These are phyloP conservation scores for Pachypanchax playfairii DNA, from an alignment of 2,113 vertebrate genomes.

Conservation along the genomic window DNA sequence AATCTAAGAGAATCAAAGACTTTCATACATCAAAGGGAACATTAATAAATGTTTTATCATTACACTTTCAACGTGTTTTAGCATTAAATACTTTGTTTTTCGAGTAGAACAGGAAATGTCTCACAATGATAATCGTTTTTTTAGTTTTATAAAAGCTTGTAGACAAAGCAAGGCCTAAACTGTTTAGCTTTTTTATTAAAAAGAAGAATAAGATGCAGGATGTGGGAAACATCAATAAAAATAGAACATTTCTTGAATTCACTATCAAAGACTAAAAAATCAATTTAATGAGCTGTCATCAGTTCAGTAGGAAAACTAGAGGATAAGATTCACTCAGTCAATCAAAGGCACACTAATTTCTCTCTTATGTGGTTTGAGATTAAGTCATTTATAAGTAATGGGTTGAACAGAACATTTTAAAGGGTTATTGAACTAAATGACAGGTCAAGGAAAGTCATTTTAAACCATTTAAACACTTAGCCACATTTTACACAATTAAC, in stretches of 20 bases:
- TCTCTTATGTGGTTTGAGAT: constrained; percentile 21
- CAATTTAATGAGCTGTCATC: constrained; percentile 1
- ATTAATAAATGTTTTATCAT: too few species aligned
- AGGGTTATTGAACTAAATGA: constrained; percentile 12
- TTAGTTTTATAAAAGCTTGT: too few species aligned
- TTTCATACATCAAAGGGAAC: neutral
- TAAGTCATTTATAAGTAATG: constrained; percentile 13
- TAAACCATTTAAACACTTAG: neutral
- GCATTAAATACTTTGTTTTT: too few species aligned
- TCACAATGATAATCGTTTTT: too few species aligned
- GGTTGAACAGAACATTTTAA: constrained; percentile 10
- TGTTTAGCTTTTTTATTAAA: neutral
- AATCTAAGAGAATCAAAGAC: constrained; percentile 8
- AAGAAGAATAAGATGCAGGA: neutral
- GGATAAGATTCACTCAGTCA: constrained; percentile 28
- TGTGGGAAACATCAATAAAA: neutral
- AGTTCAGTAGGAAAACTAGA: neutral
- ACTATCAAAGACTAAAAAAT: constrained; percentile 3
- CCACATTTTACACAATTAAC: neutral
- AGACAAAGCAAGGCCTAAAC: too few species aligned
- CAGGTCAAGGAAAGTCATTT: constrained; percentile 15
- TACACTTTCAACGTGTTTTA: too few species aligned
- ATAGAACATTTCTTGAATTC: neutral
- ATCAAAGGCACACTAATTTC: constrained; percentile 1
- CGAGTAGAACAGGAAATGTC: too few species aligned